Base-by-base conservation (phyloP, 2,113 vertebrate genomes). In the Pteropus alecto region DNA sequence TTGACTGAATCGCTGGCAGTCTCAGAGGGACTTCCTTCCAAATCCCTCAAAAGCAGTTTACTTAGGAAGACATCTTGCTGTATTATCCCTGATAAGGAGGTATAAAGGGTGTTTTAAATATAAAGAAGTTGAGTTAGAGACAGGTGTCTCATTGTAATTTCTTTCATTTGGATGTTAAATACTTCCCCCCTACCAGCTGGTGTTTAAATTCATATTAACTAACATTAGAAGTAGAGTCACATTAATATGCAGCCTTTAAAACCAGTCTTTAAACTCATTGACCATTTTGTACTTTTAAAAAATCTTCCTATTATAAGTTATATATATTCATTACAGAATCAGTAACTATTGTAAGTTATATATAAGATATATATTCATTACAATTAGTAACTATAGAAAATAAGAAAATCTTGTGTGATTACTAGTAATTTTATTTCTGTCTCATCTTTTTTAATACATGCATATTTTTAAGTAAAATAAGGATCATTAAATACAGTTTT, bases 401-500 rank as follows among this genome's bases (percentile, higher is more conserved):
- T 74, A 82, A 43, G 79, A 41, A 65, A 71, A 43, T 70, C 65
- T 63, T 56, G n/a, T 51, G 24, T 22, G 28, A 33, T 78, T 88
- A 51, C 38, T 88, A 35, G 2, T 88, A 18, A 78, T 76, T 54
- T 68, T 88, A 74, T 78, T 79, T 70, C 35, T 81, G 6, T 83
- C 70, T 54, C 22, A 43, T 74, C 24, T 68, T 74, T 76, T 81
- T 84, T 10, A 58, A 67, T 65, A 65, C 0, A 56, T 70, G 51
- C 11, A 61, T 93, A 90, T 48, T 83, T 85, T 93, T 48, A 61
- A 94, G 28, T 86, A 81, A 90, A 48, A 79, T 82, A 56, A 71
- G 8, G 26, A 30, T 71, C 38, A 71, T 84, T 94, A 88, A 70
- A 41, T 85, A 46, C 3, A 73, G 14, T 88, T 65, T 41, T 84